Conservation (phyloP, 2,113 vertebrate species). For the Tupaia tana region DNA sequence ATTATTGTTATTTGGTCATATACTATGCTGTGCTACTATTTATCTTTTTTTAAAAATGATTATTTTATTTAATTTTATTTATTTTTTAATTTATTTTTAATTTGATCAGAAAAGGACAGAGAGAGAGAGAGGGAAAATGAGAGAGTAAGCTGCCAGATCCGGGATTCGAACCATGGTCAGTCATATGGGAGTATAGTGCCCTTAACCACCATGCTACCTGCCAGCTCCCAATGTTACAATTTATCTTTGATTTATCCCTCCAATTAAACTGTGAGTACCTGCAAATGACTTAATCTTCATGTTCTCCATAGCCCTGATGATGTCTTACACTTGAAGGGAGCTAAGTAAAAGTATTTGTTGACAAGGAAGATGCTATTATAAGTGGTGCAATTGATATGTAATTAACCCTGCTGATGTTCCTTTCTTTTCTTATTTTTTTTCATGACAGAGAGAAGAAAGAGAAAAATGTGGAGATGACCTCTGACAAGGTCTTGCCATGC, state of each 20-base stretch:
- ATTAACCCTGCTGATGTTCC: not conserved
- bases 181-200: no score
- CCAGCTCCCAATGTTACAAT: not conserved
- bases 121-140: no score
- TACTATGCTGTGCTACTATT: not conserved
- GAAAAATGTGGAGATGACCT: no score
- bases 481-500: no score
- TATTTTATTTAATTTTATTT: no score
- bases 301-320: not conserved
- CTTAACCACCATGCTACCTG: no score
- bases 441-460: no score
- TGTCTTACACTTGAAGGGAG: not conserved
- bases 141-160: no score
- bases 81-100: no score
- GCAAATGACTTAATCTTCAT: not conserved
- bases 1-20: not conserved
- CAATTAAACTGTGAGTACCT: not conserved
- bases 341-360: slow-evolving; percentile 27
- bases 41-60: not conserved
- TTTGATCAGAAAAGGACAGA: no score
- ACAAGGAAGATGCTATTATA: not conserved
- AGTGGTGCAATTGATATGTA: not conserved
- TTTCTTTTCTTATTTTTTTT: no score
- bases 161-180: no score
- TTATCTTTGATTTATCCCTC: not conserved